These are phyloP conservation scores for Synanthedon myopaeformis DNA, from an alignment of 2,888 invertebrate genomes.

Conservation along the genomic window DNA sequence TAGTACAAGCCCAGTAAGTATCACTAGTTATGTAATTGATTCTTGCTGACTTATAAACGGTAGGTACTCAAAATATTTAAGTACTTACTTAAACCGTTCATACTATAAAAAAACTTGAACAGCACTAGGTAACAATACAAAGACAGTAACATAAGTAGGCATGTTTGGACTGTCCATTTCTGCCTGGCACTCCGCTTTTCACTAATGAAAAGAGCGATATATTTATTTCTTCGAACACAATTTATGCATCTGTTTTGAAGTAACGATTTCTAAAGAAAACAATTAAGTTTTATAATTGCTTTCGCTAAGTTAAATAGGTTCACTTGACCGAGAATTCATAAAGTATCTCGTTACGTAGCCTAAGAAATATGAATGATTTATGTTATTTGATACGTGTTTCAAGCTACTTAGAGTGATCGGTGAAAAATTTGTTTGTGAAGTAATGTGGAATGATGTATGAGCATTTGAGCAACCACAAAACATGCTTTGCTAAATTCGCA, in stretches of 20 bases:
- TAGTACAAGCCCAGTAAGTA: too few relatives aligned
- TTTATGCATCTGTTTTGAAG: conserved; percentile 31
- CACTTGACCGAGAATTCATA: conserved; percentile 50
- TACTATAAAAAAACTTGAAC: too few relatives aligned
- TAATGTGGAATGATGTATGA: not conserved
- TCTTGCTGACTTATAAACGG: too few relatives aligned
- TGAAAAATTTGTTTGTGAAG: not conserved
- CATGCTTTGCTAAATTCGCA: too few relatives aligned
- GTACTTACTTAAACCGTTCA: too few relatives aligned
- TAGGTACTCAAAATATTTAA: too few relatives aligned
- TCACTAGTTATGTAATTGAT: too few relatives aligned
- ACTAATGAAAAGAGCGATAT: too few relatives aligned
- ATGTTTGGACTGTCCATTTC: too few relatives aligned
- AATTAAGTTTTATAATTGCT: conserved; percentile 40
- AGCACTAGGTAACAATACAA: too few relatives aligned
- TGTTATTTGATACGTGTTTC: conserved; percentile 32
- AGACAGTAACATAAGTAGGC: too few relatives aligned
- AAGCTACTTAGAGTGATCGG: conserved; percentile 2
- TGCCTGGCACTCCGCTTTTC: too few relatives aligned
- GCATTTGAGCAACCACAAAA: not conserved
- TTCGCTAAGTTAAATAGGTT: conserved; percentile 20
- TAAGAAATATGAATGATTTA: conserved; percentile 32
- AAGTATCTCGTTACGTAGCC: conserved; percentile 38
- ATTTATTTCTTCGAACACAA: not conserved
- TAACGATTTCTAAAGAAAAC: conserved; percentile 24